Base-by-base conservation (phyloP, 2,888 invertebrate species). In the Limenitis camilla region DNA sequence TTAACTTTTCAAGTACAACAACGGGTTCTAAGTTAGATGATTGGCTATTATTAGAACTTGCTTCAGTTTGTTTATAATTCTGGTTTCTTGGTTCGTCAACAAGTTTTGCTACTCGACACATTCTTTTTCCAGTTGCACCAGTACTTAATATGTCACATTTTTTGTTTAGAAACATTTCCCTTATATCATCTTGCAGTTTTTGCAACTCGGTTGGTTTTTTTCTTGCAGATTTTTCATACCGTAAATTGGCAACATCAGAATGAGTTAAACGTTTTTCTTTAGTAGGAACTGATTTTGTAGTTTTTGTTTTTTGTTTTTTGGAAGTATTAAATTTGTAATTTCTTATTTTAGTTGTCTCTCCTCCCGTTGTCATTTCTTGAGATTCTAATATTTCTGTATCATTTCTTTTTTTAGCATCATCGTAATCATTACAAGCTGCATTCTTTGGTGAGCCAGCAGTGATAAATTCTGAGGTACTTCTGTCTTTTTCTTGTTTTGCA, bases 171-270 rank as follows among this genome's bases (percentile, higher is more conserved):
- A 92, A 92, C 90, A 92, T 92, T 65, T 92, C 92, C 62, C 91
- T 89, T 40, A 93, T 90, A 61, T 93, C 92, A 57, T 91, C 91
- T 61, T 92, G 92, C 2, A 93, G 77, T 70, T 88, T 85, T 63
- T 91, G 89, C 43, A 93, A 68, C 64, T 92, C 92, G 47, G 71
- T 71, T 33, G 62, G 66, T 60, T 77, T 78, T 61, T 81, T 74
- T 51, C 60, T 28, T 42, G 53, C 57, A 40, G 65, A 53, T 59
- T 67, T 66, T 5, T 55, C 55, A 29, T 52, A 47, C 4, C 56
- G 56, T 51, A 44, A 47, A 47, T 45, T 56, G 38, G 62, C 61
- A 31, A 56, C 56, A 48, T 63, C 68, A 6, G 74, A 69, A 32
- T 72, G 65, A 56, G 68, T 74, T 28, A 69, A 60, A 49, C 67